Evolutionary conservation across 1,140 invertebrate species (phyloP).

Genomic region (Hyposmocoma kahamanoa): DNA sequence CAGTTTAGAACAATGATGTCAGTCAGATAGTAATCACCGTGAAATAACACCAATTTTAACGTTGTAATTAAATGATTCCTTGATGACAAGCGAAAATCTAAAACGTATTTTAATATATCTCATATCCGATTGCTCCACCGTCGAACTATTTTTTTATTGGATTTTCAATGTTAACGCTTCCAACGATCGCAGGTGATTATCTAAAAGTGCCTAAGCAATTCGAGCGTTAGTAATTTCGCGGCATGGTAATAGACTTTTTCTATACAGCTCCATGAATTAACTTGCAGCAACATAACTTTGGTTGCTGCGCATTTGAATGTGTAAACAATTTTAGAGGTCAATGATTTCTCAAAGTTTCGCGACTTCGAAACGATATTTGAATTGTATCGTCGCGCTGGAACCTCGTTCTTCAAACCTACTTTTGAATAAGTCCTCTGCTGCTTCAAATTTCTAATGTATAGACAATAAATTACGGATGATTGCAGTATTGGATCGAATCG

Average conservation of each 20-base stretch:
- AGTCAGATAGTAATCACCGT: not conserved
- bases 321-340: conserved; percentile 21
- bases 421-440: conserved; percentile 7
- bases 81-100: conserved; percentile 2
- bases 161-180: conserved; percentile 18
- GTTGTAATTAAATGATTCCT: not conserved
- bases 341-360: conserved; percentile 20
- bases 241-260: conserved; percentile 15
- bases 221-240: conserved; percentile 15
- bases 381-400: conserved; percentile 18
- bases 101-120: conserved; percentile 2
- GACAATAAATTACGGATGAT: too few species aligned
- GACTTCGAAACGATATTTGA: conserved; percentile 19
- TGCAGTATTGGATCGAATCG: too few species aligned
- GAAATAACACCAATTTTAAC: not conserved
- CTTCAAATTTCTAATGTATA: conserved; percentile 7
- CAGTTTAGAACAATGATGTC: conserved; percentile 17
- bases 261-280: not conserved
- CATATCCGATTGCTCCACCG: conserved; percentile 17
- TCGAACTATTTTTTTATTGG: conserved; percentile 22
- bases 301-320: not conserved
- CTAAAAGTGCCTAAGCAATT: conserved; percentile 14
- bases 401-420: conserved; percentile 27
- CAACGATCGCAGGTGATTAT: conserved; percentile 18
- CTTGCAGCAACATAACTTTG: not conserved